Base-by-base conservation (phyloP, 2,888 invertebrate species). In the Ceriagrion tenellum region DNA sequence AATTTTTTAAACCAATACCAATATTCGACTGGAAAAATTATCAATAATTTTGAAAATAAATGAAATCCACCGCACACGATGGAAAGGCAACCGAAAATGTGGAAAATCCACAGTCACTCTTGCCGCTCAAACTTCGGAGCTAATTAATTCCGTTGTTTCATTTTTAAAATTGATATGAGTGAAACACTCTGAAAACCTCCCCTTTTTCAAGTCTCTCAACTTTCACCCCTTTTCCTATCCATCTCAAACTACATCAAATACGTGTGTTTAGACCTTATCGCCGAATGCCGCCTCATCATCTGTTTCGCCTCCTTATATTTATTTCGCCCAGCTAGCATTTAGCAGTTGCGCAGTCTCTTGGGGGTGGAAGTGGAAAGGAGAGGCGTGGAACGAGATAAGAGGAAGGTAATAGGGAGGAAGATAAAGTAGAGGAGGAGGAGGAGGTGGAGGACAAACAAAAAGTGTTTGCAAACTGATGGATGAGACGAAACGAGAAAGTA, bases 401-500 rank as follows among this genome's bases (percentile, higher is more conserved):
- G 20, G 88, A 40, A 16, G 23, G 23, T 20, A n/a, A 81, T 81
- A 6, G 47, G 23, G 88, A 18, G 18, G 88, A 55, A 13, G 89
- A 35, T 23, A 69, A 47, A 35, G 88, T 2, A 35, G 47, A 13
- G 47, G 40, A 23, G 47, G 47, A 23, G 88, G 20, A n/a, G 88
- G 35, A 40, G 35, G 12, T 12, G 20, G 88, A 13, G 88, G 20
- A n/a, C 13, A 35, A 8, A 55, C 12, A n/a, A 47, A 55, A 55
- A 55, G 89, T 89, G 89, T 89, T 89, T 89, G 47, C 55, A n/a
- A 89, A 55, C 55, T n/a, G 55, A 55, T 55, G 89, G 89, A 26
- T 55, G 55, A 26, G 89, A 55, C 47, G 88, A 47, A 23, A 26
- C n/a, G 20, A 40, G 88, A 23, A 40, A 88, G 40, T n/a, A n/a